Conservation (phyloP, 2,888 invertebrate genomes). For the Bruchidius siliquastri region DNA sequence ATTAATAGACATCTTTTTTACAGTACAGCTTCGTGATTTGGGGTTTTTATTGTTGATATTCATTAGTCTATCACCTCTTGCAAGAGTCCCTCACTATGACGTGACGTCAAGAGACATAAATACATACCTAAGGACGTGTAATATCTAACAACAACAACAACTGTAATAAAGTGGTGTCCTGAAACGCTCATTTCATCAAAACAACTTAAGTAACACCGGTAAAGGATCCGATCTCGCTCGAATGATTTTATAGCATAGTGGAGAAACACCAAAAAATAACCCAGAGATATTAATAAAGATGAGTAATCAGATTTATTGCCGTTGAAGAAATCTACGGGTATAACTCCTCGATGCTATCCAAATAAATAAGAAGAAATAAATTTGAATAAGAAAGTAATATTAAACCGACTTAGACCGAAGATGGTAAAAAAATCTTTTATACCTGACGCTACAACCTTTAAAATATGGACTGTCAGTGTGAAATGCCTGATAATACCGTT, state of each 20-base stretch:
- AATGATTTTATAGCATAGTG: not conserved
- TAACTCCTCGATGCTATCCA: slow-evolving; percentile 19
- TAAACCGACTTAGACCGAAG: slow-evolving; percentile 27
- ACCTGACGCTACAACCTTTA: slow-evolving; percentile 30
- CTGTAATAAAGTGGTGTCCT: not conserved
- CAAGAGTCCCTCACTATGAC: too few species aligned
- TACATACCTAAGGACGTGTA: too few species aligned
- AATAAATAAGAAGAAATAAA: slow-evolving; percentile 26
- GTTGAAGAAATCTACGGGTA: slow-evolving; percentile 10
- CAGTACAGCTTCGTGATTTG: too few species aligned
- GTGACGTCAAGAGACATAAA: too few species aligned
- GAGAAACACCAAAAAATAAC: not conserved
- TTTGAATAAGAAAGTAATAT: slow-evolving; percentile 32
- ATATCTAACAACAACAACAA: too few species aligned
- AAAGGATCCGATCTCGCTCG: not conserved
- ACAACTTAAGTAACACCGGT: not conserved
- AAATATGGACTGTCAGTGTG: slow-evolving; percentile 36
- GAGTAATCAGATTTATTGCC: not conserved
- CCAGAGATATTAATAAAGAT: not conserved
- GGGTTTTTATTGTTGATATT: too few species aligned
- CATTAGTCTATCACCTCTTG: too few species aligned
- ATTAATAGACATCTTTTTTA: too few species aligned
- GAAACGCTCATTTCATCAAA: not conserved
- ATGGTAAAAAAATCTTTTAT: slow-evolving; percentile 19
- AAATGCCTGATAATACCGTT: slow-evolving; percentile 35